Evolutionary conservation across 2,888 invertebrate genomes (phyloP).

Genomic region (Trichopria drosophilae): DNA sequence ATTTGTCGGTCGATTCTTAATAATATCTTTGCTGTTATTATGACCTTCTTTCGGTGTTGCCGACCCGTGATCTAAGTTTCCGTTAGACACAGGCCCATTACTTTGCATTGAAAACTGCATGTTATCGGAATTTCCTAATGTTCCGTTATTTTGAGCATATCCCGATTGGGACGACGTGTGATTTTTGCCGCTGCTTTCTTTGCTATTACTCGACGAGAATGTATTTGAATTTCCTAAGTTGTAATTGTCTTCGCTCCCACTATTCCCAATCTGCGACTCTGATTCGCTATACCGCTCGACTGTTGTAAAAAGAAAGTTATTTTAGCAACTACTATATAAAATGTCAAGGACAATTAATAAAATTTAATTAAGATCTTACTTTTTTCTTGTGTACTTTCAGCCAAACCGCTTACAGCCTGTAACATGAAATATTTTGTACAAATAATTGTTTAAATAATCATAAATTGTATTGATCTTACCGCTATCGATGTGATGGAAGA

Average conservation of each 20-base stretch:
- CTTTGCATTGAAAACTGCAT: conserved; percentile 42
- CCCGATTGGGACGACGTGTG: conserved; percentile 50
- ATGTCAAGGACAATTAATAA: conserved; percentile 39
- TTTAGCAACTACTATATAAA: conserved; percentile 22
- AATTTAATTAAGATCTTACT: conserved; percentile 66
- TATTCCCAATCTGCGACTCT: conserved; percentile 74
- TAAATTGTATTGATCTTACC: conserved; percentile 62
- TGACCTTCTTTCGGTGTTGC: conserved; percentile 59
- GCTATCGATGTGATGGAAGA: conserved; percentile 98
- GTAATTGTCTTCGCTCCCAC: conserved; percentile 62
- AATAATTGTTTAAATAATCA: conserved; percentile 10
- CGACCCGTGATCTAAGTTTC: conserved; percentile 71
- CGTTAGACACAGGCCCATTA: conserved; percentile 55
- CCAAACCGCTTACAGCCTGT: conserved; percentile 80
- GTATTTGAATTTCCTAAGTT: conserved; percentile 53
- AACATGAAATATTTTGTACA: conserved; percentile 46
- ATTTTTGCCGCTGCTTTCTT: conserved; percentile 55
- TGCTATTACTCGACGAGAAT: conserved; percentile 50
- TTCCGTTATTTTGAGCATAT: conserved; percentile 54
- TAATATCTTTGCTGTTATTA: conserved; percentile 59
- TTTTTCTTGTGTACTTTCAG: conserved; percentile 76
- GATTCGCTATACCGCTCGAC: conserved; percentile 86
- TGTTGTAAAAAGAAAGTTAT: conserved; percentile 51
- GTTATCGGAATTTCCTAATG: conserved; percentile 48
- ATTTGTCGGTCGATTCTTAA: conserved; percentile 56